Conservation (phyloP, 2,797 vertebrate genomes). For the Chrosomus eos region DNA sequence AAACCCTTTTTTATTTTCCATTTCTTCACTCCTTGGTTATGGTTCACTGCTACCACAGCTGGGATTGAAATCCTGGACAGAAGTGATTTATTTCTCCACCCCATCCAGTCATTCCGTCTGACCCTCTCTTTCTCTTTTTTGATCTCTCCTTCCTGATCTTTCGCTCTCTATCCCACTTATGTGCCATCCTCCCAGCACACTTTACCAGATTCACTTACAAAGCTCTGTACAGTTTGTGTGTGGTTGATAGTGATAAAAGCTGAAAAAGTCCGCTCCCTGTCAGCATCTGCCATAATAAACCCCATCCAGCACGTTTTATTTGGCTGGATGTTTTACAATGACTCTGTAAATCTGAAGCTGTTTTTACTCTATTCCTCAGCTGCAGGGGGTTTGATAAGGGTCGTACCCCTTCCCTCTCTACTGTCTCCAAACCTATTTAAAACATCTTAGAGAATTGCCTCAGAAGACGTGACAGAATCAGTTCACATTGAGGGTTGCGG, state of each 20-base stretch:
- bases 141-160: constrained; percentile 35
- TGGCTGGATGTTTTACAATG: constrained; percentile 40
- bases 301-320: constrained; percentile 35
- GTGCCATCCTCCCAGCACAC: constrained; percentile 2
- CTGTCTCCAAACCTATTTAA: constrained; percentile 46
- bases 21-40: constrained; percentile 12
- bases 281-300: constrained; percentile 31
- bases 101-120: constrained; percentile 25
- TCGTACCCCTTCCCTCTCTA: constrained; percentile 14
- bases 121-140: constrained; percentile 34
- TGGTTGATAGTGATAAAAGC: constrained; percentile 26
- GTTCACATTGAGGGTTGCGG: constrained; percentile 6
- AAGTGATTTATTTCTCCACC: constrained; percentile 49
- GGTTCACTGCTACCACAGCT: constrained; percentile 43
- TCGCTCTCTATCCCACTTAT: background rate
- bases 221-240: constrained; percentile 5
- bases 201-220: constrained; percentile 19
- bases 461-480: constrained; percentile 5
- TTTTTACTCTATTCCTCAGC: constrained; percentile 3
- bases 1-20: constrained; percentile 22
- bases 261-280: constrained; percentile 26
- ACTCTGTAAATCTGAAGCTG: constrained; percentile 30
- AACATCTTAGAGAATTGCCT: constrained; percentile 33
- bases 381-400: constrained; percentile 28
- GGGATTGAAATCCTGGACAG: constrained; percentile 43